Conservation (phyloP, 2,113 vertebrate genomes). For the Rhinopomastus cyanomelas region DNA sequence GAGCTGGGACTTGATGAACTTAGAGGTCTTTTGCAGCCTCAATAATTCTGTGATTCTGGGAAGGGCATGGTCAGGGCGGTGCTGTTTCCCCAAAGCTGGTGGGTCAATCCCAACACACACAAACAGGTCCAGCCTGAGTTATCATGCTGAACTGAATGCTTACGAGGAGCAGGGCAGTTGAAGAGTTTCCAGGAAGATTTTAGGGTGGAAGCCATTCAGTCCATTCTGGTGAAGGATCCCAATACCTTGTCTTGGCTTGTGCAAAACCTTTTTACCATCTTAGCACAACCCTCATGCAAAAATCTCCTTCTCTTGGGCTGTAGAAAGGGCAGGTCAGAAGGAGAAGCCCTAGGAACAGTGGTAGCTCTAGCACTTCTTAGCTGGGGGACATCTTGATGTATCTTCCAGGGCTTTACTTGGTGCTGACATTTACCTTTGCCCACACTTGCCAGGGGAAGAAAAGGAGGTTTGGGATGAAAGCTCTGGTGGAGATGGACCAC, state of each 20-base stretch:
- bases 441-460: not conserved
- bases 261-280: not conserved
- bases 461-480: not conserved
- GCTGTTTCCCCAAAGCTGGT: fast-evolving
- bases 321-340: not conserved
- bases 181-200: not conserved
- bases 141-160: not conserved
- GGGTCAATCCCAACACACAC: not conserved
- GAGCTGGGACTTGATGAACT: too few species aligned
- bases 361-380: not conserved
- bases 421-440: not conserved
- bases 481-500: not conserved
- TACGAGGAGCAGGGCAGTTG: not conserved
- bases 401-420: not conserved
- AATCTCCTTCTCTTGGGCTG: not conserved
- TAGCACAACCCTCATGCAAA: not conserved
- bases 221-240: not conserved
- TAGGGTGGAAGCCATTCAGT: not conserved
- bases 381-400: not conserved
- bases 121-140: not conserved
- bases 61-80: not conserved
- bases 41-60: too few species aligned
- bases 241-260: not conserved
- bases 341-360: not conserved
- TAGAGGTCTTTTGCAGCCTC: too few species aligned